Base-by-base conservation (phyloP, 2,888 invertebrate species). In the Brenthis daphne region DNA sequence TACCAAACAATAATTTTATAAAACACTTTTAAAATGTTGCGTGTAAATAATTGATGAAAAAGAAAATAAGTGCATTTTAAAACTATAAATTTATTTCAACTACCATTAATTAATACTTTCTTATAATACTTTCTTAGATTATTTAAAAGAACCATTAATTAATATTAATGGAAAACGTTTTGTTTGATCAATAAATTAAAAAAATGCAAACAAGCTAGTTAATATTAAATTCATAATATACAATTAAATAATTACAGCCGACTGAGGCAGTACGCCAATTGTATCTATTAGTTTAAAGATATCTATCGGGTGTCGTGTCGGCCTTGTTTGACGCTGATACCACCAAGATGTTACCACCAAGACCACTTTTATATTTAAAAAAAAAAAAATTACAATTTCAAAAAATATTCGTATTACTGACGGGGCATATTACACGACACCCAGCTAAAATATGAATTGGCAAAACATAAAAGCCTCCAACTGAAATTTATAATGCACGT, bases 21-120 rank as follows among this genome's bases (percentile, higher is more conserved):
- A 11, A 48, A 13, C 48, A 48, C 48, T 58, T 11, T 20, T 20
- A 20, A 58, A 48, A 58, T 48, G 48, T 58, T n/a, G 58, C 58
- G 24, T 58, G 58, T n/a, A 48, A 58, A 48, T 29, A 58, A 48
- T 11, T 58, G 16, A 24, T 48, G 47, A 20, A n/a, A 20, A n/a
- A 48, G 48, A 48, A 58, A 48, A 58, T 58, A 58, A 58, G 24
- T 6, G 48, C 6, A 14, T 24, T 48, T 20, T 48, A n/a, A 51
- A 51, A 16, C 16, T 29, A 58, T 58, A 5, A 5, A 29, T 29
- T 29, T 24, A 58, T n/a, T 57, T 2, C 24, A 58, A 58, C 24
- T 24, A 8, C 3, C 58, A 24, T 24, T 58, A 24, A 16, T 16
- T 16, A 58, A 24, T 47, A 48, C n/a, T n/a, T n/a, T n/a, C n/a